Conservation (phyloP, 2,888 invertebrate genomes). For the Melinaea marsaeus region DNA sequence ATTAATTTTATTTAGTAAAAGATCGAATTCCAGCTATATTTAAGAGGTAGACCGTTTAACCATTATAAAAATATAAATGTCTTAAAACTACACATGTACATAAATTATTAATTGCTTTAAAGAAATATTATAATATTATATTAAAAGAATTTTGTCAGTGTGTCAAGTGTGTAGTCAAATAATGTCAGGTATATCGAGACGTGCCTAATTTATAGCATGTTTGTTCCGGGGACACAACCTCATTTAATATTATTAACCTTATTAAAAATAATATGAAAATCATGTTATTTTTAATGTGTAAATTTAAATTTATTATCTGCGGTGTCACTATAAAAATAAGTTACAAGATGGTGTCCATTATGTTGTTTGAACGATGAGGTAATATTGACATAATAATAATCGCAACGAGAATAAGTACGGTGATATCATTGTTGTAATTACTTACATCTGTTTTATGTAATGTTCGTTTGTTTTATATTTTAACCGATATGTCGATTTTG, state of each 20-base stretch:
- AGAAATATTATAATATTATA: neutral
- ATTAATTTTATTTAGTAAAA: neutral
- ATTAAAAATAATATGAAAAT: neutral
- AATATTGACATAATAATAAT: constrained; percentile 36
- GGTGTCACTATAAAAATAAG: constrained; percentile 5
- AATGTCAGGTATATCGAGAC: constrained; percentile 21
- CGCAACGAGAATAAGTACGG: constrained; percentile 21
- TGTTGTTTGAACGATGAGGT: constrained; percentile 35
- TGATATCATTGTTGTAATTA: constrained; percentile 23
- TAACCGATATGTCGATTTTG: neutral
- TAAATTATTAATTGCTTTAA: too few species aligned
- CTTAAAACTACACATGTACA: too few species aligned
- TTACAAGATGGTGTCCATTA: constrained; percentile 21
- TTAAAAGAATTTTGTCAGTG: neutral
- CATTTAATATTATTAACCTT: constrained; percentile 9
- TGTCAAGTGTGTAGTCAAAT: constrained; percentile 3
- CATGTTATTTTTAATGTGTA: neutral
- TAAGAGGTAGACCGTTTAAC: too few species aligned
- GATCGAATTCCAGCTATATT: too few species aligned
- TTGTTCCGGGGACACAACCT: constrained; percentile 29
- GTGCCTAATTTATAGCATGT: constrained; percentile 26
- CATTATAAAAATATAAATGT: too few species aligned
- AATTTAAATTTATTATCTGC: neutral
- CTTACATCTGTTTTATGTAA: constrained; percentile 5
- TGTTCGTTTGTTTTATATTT: neutral